phyloP scores from a whole-genome alignment of 2,888 invertebrate species.

The Amblyteles armatorius region DNA sequence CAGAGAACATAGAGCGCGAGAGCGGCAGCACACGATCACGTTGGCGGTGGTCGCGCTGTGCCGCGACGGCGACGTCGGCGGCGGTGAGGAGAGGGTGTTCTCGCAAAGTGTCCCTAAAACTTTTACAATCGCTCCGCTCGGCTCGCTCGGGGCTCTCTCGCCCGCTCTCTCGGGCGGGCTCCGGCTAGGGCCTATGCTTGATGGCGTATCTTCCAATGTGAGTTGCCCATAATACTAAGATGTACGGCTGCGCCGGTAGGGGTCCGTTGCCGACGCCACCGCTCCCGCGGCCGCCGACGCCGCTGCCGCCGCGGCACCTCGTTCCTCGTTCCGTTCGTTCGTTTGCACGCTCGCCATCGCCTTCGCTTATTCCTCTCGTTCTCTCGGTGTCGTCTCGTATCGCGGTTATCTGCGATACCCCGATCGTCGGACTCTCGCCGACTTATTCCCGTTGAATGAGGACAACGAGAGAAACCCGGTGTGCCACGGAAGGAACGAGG shows the following conservation, averaged over 20 bases:
- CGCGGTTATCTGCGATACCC: conserved; percentile 11
- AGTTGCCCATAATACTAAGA: conserved; percentile 88
- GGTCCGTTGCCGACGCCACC: conserved; percentile 81
- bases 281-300: conserved; percentile 69
- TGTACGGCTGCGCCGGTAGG: conserved; percentile 88
- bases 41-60: conserved; percentile 62
- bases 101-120: conserved; percentile 88
- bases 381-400: conserved; percentile 24
- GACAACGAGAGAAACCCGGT: background rate
- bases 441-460: background rate
- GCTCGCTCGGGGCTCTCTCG: conserved; percentile 79
- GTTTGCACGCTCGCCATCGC: conserved; percentile 58
- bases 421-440: background rate
- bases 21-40: conserved; percentile 78
- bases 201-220: conserved; percentile 89
- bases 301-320: conserved; percentile 53
- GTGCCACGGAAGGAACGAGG: conserved; percentile 20
- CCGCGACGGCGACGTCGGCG: conserved; percentile 73
- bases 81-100: conserved; percentile 81
- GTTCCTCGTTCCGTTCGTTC: conserved; percentile 59
- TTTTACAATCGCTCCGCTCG: conserved; percentile 87
- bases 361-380: conserved; percentile 55
- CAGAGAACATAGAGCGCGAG: conserved; percentile 73
- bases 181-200: conserved; percentile 86
- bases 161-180: conserved; percentile 83